Percentiles rank a stretch among this genome's conserved stretches.
These are phyloP conservation scores for Gallinago solitaria DNA, from an alignment of 2,797 vertebrate genomes.

Conservation along the genomic window DNA sequence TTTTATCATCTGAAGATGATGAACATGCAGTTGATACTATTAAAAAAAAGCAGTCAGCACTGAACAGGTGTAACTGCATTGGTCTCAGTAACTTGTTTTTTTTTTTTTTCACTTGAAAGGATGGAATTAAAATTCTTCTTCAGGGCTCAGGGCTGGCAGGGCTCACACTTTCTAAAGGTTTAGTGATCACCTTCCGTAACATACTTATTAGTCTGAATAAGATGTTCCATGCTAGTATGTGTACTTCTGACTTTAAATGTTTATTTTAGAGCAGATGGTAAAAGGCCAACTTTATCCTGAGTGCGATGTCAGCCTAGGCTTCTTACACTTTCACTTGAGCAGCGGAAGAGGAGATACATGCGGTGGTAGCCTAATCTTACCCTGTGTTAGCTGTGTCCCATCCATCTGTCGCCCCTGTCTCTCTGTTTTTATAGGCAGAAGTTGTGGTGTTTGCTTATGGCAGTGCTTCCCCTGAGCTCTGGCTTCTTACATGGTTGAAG, in stretches of 20 bases:
- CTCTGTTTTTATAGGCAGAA: not conserved
- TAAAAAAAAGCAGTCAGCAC: not conserved
- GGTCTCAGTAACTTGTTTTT: not conserved
- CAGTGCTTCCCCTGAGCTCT: not conserved
- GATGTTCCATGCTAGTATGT: not conserved
- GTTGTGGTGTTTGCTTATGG: not conserved
- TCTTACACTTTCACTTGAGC: not conserved
- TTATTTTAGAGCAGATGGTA: not conserved
- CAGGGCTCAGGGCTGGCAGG: not conserved
- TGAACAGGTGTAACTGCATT: not conserved
- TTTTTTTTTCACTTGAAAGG: not conserved
- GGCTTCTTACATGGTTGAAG: not conserved
- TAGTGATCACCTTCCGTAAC: not conserved
- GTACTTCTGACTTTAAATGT: not conserved
- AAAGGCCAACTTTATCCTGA: not conserved
- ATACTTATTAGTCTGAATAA: not conserved
- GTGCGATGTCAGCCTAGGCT: not conserved
- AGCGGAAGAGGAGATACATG: not conserved
- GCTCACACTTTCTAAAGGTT: not conserved
- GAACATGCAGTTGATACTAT: not conserved
- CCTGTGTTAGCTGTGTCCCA: not conserved
- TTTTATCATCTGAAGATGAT: not conserved
- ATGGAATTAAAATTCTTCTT: not conserved
- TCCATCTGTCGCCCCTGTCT: not conserved
- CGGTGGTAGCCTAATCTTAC: not conserved